These are phyloP conservation scores for Champsocephalus gunnari DNA, from an alignment of 2,797 vertebrate species.

Conservation along the genomic window DNA sequence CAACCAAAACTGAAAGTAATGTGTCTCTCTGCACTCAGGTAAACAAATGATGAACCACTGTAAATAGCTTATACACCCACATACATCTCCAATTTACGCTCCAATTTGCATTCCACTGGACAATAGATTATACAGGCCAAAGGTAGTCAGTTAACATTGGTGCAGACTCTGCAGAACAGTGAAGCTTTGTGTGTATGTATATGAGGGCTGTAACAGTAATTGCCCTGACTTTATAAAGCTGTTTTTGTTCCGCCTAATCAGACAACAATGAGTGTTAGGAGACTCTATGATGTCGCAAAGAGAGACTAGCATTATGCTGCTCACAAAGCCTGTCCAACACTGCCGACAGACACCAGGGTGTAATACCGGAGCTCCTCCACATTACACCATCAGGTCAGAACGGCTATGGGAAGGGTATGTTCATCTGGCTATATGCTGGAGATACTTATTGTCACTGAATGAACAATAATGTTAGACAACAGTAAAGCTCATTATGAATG, in stretches of 20 bases:
- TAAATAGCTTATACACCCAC: conserved; percentile 15
- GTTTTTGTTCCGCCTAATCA: neutral
- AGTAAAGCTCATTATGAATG: too few relatives aligned
- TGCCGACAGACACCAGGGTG: too few relatives aligned
- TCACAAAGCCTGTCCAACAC: too few relatives aligned
- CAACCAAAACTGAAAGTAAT: neutral
- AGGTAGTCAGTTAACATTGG: neutral
- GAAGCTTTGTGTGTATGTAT: neutral
- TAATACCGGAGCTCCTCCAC: too few relatives aligned
- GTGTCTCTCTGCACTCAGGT: conserved; percentile 19
- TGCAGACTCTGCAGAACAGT: neutral
- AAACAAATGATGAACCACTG: neutral
- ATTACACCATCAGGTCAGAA: too few relatives aligned
- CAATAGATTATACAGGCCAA: neutral
- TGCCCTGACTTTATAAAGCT: conserved; percentile 1
- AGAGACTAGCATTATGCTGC: too few relatives aligned
- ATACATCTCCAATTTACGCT: neutral
- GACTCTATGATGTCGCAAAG: too few relatives aligned
- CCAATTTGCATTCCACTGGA: neutral
- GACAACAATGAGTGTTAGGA: neutral
- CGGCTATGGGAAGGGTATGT: too few relatives aligned
- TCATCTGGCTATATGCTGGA: too few relatives aligned
- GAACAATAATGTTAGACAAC: too few relatives aligned
- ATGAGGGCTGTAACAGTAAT: conserved; percentile 2
- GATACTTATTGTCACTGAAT: too few relatives aligned